Evolutionary conservation across 1,140 invertebrate species (phyloP), one percentile per base, ranked within the genome.

Genomic region (Goniozus legneri): DNA sequence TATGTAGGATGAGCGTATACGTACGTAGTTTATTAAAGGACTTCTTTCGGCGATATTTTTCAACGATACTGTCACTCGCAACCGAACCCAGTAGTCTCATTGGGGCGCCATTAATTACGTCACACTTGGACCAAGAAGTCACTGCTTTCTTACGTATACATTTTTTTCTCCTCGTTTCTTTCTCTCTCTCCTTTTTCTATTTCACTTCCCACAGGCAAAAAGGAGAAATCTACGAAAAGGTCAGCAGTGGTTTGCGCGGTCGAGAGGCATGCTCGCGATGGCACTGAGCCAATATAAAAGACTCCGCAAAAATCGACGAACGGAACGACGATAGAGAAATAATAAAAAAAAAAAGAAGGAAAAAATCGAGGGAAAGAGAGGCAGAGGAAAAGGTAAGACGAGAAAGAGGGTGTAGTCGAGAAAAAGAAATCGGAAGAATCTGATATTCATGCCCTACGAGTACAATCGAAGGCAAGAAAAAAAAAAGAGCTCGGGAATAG

Each of bases 211-310:
- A n/a, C n/a, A n/a, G n/a, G n/a, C n/a, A n/a, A n/a, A n/a, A n/a
- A n/a, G n/a, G n/a, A n/a, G n/a, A n/a, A n/a, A n/a, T n/a, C n/a
- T n/a, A n/a, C n/a, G n/a, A 51, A 60, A 64, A 63, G 62, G 62
- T 67, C 62, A 64, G 62, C 60, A 54, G 47, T 54, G 46, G 56
- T 51, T n/a, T n/a, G 41, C 52, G 44, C 49, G 40, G 50, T 19
- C n/a, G n/a, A 46, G 51, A 50, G 52, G 53, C 52, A 48, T 44
- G 52, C 46, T 51, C 38, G 27, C 34, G 22, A 20, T 58, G 61
- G 63, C 59, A 51, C 21, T 21, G 41, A 41, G 61, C 61, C 59
- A 67, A 55, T 50, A 44, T 51, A 44, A 47, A 40, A 36, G 37
- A 48, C 14, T 12, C 40, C 40, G 20, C 30, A 8, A 36, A 52